These are phyloP conservation scores for Trachelus tabidus DNA, from an alignment of 2,888 invertebrate species.

Conservation along the genomic window DNA sequence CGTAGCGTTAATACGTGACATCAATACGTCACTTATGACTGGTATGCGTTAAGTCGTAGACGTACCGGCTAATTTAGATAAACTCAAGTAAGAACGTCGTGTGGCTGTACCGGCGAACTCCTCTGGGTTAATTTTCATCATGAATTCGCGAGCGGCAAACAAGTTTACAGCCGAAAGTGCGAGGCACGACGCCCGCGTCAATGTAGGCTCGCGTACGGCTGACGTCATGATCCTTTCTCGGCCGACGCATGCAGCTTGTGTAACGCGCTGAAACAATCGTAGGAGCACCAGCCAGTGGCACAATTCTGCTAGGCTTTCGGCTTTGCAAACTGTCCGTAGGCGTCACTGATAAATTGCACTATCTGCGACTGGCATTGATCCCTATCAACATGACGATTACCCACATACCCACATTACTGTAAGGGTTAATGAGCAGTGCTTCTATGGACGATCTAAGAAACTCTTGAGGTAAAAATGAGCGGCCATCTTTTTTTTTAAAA, in stretches of 20 bases:
- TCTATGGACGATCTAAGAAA: not conserved
- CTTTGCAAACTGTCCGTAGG: conserved; percentile 58
- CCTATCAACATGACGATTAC: conserved; percentile 59
- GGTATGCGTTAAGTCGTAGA: not conserved
- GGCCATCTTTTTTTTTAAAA: not conserved
- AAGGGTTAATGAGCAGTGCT: not conserved
- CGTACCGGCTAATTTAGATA: not conserved
- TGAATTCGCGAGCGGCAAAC: conserved; percentile 51
- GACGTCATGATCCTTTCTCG: conserved; percentile 41
- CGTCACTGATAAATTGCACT: conserved; percentile 59
- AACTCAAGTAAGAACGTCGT: not conserved
- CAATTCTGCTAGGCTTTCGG: conserved; percentile 48
- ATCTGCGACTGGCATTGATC: conserved; percentile 62
- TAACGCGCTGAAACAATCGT: conserved; percentile 42
- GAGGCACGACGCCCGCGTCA: conserved; percentile 1
- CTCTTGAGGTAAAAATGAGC: not conserved
- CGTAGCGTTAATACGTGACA: not conserved
- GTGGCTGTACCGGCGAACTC: not conserved
- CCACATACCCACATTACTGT: conserved; percentile 29
- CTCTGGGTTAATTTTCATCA: conserved; percentile 54
- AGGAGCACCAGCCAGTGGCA: conserved; percentile 37
- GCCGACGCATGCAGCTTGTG: conserved; percentile 15
- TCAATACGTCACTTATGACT: not conserved
- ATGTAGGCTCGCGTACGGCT: conserved; percentile 24
- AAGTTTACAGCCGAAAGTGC: conserved; percentile 36